Base-by-base conservation (phyloP, 1,140 invertebrate species). In the Cecropterus lyciades region DNA sequence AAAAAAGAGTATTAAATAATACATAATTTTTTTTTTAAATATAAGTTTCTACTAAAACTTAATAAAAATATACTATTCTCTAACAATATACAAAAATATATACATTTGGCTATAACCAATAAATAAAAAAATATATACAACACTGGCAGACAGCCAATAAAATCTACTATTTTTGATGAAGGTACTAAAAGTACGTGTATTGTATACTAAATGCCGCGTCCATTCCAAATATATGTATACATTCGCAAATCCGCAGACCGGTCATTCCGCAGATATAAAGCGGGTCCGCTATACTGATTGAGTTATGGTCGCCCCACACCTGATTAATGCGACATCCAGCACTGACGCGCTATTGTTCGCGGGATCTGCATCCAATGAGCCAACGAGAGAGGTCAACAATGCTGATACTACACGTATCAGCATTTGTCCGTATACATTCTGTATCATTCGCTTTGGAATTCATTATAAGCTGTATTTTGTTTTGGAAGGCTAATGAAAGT, bases 271-370 rank as follows among this genome's bases (percentile, higher is more conserved):
- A 70, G 68, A 67, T 72, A 80, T 77, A 77, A 78, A 78, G 71
- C 65, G 69, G 77, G 77, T 69, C 77, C 67, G 67, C 71, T 70
- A 64, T 75, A 73, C 72, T 84, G 87, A 88, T 90, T 92, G 89
- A 92, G 85, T 87, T 92, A 92, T 92, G 87, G 87, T 84, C 78
- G 75, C 77, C 80, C 76, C 79, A 79, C 74, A 79, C 52, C 86
- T 89, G 89, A 92, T 92, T 89, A 90, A 92, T 92, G 89, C 81
- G 89, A 85, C 83, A 84, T 82, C 82, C 69, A 77, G 72, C 71
- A 62, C 78, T 89, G 87, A 89, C 86, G 89, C 81, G 79, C 84
- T 84, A 90, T 91, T 90, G 86, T 91, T 77, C n/a, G n/a, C 80
- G 78, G 74, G 71, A 87, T 91, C 86, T 90, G 86, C 89, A 91